Conservation (phyloP, 1,140 invertebrate genomes). For the Stenopsyche tienmushanensis region DNA sequence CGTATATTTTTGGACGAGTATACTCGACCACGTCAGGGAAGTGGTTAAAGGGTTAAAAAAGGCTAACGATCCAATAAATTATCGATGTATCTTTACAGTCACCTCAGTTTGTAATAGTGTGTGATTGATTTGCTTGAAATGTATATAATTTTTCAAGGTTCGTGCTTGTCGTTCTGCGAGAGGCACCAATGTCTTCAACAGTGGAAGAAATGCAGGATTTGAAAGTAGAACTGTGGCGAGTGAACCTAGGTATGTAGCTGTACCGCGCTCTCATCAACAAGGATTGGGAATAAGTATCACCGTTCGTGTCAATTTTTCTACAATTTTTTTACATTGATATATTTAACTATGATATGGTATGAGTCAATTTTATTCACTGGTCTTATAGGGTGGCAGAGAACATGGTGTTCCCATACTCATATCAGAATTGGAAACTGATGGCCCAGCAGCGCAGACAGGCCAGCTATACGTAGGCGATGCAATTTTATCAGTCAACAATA, state of each 20-base stretch:
- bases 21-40: too few relatives aligned
- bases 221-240: constrained; percentile 39
- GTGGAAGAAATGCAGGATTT: constrained; percentile 34
- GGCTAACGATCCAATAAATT: too few relatives aligned
- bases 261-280: constrained; percentile 68
- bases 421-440: constrained; percentile 77
- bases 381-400: constrained; percentile 82
- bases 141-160: constrained; percentile 14
- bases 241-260: constrained; percentile 58
- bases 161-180: constrained; percentile 31
- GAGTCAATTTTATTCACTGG: constrained; percentile 31
- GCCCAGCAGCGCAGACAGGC: constrained; percentile 69
- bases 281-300: constrained; percentile 82
- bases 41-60: too few relatives aligned
- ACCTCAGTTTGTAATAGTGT: too few relatives aligned
- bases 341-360: background rate
- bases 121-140: background rate
- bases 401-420: constrained; percentile 86
- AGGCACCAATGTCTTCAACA: constrained; percentile 36
- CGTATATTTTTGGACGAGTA: too few relatives aligned
- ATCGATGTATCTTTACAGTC: too few relatives aligned
- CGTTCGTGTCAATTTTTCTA: constrained; percentile 52
- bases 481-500: constrained; percentile 76
- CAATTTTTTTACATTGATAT: constrained; percentile 6
- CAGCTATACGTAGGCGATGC: constrained; percentile 80